Base-by-base conservation (phyloP, 1,140 invertebrate genomes). In the Bombus terrestris region DNA sequence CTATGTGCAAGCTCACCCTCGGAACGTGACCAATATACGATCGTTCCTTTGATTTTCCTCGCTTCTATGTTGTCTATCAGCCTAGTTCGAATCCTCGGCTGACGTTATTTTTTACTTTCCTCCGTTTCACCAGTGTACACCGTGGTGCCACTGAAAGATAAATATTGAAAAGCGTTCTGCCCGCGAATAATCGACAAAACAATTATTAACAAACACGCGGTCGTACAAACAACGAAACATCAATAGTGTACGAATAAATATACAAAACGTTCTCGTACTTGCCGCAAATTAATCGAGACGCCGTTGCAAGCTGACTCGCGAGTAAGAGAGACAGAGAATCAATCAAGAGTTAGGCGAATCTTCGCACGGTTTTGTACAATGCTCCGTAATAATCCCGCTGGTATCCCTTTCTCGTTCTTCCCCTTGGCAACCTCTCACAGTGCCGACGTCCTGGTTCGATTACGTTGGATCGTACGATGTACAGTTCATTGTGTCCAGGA, bases 401-500 rank as follows among this genome's bases (percentile, higher is more conserved):
- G 13, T 41, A 32, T 66, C 41, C 53, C 59, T 72, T 71, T 71
- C 81, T 66, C 57, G 57, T n/a, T 41, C 75, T 39, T n/a, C 72
- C 71, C 62, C 37, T 12, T 39, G 12, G 35, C 18, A 73, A 75
- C n/a, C 57, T 35, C 59, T n/a, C 13, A 10, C 10, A 13, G 47
- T n/a, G 28, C 13, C 53, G 22, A 28, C 53, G 22, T 62, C 10
- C 76, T 43, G 41, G 43, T 57, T 80, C 68, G 69, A 85, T 84
- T 74, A 74, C 77, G 81, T 47, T 77, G 41, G 59, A 72, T 73
- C 86, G 81, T 72, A 72, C 86, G 75, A 84, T 73, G 75, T n/a
- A 73, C 75, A 85, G 71, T 68, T 85, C 86, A 88, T 88, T 88
- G 86, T 88, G 86, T 81, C 66, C 78, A 76, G 72, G 78, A 88